phyloP scores from a whole-genome alignment of 2,113 vertebrate species.

The Miniopterus natalensis region DNA sequence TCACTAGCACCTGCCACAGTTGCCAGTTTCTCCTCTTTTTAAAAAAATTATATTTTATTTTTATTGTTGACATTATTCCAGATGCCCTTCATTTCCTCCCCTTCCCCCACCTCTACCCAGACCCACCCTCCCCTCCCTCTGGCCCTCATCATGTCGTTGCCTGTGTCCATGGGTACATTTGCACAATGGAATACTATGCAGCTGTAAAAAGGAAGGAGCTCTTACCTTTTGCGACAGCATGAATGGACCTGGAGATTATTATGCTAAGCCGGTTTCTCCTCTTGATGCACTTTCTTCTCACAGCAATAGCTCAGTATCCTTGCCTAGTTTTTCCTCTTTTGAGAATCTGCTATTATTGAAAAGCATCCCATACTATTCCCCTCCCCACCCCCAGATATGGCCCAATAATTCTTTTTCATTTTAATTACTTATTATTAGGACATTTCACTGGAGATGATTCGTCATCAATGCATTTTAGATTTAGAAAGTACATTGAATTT shows the following conservation, averaged over 20 bases:
- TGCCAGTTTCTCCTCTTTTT: background rate
- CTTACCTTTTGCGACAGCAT: background rate
- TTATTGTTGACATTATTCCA: background rate
- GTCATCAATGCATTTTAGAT: background rate
- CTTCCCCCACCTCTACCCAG: background rate
- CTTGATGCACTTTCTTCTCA: background rate
- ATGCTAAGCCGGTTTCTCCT: background rate
- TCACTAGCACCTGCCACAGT: background rate
- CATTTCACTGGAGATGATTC: background rate
- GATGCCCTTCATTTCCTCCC: background rate
- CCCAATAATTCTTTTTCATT: background rate
- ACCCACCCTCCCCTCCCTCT: background rate
- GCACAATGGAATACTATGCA: background rate
- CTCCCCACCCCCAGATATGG: background rate
- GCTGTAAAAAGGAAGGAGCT: background rate
- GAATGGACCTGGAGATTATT: background rate
- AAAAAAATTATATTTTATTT: background rate
- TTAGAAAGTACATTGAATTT: background rate
- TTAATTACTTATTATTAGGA: background rate
- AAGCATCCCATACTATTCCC: background rate
- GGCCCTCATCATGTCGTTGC: background rate
- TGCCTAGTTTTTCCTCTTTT: background rate
- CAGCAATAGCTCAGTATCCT: background rate
- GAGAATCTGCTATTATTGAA: background rate
- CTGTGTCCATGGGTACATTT: background rate